Conservation (phyloP, 30 jellyfish, hydroid and myxozoan genomes). For the Cassiopea andromeda region DNA sequence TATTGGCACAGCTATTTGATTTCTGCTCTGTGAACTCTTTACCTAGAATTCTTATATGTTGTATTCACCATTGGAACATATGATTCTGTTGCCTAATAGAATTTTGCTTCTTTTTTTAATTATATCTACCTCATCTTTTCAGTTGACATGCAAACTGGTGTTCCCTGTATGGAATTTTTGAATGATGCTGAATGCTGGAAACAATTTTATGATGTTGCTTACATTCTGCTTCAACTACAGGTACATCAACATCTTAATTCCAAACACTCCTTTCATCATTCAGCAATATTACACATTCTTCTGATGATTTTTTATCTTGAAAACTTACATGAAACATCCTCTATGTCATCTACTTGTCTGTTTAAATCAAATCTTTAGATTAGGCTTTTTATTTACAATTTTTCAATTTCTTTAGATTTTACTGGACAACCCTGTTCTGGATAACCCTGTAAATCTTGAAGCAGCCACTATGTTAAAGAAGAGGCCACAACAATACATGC, state of each 20-base stretch:
- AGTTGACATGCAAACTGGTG: constrained; percentile 75
- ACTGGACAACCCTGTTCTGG: constrained; percentile 79
- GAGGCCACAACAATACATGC: constrained; percentile 72
- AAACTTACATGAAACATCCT: too few species aligned
- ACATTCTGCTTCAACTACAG: constrained; percentile 66
- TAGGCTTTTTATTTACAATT: background rate
- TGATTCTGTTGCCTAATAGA: too few species aligned
- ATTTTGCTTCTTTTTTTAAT: too few species aligned
- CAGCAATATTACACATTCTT: too few species aligned
- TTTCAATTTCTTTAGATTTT: constrained; percentile 11
- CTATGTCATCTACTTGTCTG: background rate
- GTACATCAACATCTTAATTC: background rate
- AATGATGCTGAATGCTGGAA: constrained; percentile 42
- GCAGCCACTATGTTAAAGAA: constrained; percentile 62
- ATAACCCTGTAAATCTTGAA: constrained; percentile 67
- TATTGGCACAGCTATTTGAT: too few species aligned
- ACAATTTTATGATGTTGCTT: constrained; percentile 37
- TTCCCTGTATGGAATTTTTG: constrained; percentile 70
- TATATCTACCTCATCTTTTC: background rate
- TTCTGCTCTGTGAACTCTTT: too few species aligned
- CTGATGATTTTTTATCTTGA: too few species aligned
- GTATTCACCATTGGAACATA: too few species aligned
- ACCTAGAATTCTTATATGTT: too few species aligned
- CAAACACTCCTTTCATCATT: too few species aligned
- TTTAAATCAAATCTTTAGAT: background rate